Percentiles rank a stretch among this genome's conserved stretches.
These are phyloP conservation scores for Tympanuchus pallidicinctus DNA, from an alignment of 2,113 vertebrate species.

Conservation along the genomic window DNA sequence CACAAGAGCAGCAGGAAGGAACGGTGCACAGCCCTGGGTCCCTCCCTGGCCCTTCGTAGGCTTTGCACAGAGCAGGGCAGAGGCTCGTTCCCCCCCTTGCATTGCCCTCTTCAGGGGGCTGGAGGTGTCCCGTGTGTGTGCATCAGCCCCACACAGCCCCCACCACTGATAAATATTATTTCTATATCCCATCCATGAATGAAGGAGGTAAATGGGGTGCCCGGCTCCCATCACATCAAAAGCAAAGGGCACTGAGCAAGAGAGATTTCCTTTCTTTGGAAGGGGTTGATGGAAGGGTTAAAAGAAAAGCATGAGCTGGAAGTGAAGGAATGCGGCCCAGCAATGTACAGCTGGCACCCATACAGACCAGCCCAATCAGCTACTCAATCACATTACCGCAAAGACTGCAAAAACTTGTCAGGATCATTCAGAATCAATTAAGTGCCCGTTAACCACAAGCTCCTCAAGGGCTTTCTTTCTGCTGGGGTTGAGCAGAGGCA, in stretches of 20 bases:
- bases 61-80: accelerated
- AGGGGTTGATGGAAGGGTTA: not conserved
- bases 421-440: slow-evolving; percentile 44
- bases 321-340: slow-evolving; percentile 48
- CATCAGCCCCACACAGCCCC: accelerated
- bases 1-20: accelerated
- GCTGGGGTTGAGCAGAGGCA: not conserved
- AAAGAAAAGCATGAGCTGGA: not conserved
- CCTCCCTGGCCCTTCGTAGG: not conserved
- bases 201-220: accelerated
- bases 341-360: not conserved
- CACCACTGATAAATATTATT: accelerated
- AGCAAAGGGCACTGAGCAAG: not conserved
- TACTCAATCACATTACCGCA: slow-evolving; percentile 19
- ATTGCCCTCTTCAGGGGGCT: not conserved
- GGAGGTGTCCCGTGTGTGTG: not conserved
- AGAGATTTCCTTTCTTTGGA: not conserved
- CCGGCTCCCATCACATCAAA: not conserved
- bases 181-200: not conserved
- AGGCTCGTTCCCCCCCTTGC: accelerated
- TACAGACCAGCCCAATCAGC: not conserved
- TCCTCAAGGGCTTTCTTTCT: slow-evolving; percentile 42
- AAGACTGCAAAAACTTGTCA: slow-evolving; percentile 35
- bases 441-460: slow-evolving; percentile 14
- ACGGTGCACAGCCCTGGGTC: accelerated